Percentiles rank a stretch among this genome's conserved stretches.
Conservation (phyloP, 1,140 invertebrate genomes). For the Pseudomyrmex cubaensis region DNA sequence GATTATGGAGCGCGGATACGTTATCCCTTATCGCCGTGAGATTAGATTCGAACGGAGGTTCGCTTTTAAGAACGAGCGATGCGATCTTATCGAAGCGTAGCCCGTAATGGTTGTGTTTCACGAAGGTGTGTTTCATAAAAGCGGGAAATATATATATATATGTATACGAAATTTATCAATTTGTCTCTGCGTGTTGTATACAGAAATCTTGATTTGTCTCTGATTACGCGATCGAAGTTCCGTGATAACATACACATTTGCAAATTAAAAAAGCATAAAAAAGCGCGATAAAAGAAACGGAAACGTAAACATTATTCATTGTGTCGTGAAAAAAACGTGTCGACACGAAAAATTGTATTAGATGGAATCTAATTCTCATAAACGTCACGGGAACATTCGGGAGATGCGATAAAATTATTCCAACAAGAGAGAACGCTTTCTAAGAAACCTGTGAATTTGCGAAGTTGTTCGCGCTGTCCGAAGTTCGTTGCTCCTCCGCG, state of each 20-base stretch:
- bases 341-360: background rate
- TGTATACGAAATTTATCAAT: background rate
- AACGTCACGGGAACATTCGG: background rate
- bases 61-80: conserved; percentile 25
- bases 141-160: too few species aligned
- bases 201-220: background rate
- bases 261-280: background rate
- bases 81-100: conserved; percentile 11
- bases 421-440: conserved; percentile 1
- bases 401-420: conserved; percentile 34
- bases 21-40: conserved; percentile 21
- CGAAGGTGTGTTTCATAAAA: conserved; percentile 11
- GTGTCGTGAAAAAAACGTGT: background rate
- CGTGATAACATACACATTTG: background rate
- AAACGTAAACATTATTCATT: background rate
- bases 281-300: background rate
- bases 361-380: conserved; percentile 16
- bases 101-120: conserved; percentile 6
- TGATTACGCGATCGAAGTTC: background rate
- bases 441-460: conserved; percentile 42
- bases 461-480: conserved; percentile 22
- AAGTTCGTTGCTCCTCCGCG: conserved; percentile 17
- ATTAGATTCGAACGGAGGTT: conserved; percentile 47
- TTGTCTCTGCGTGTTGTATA: background rate
- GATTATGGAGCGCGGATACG: conserved; percentile 50